phyloP scores from a whole-genome alignment of 2,113 vertebrate species.

The Syngnathoides biaculeatus region DNA sequence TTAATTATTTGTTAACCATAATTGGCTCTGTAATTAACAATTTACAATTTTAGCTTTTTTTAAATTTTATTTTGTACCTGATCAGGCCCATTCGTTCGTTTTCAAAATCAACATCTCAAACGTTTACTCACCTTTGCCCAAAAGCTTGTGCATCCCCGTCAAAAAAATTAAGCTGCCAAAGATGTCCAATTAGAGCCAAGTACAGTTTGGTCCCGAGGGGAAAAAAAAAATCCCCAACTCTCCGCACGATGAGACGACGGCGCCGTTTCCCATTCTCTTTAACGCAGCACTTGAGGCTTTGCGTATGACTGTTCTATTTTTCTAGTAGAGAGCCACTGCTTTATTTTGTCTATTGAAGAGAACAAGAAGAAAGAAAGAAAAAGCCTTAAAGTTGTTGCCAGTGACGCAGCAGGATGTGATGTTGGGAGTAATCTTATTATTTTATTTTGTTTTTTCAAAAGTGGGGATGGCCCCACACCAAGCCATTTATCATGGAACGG shows the following conservation, averaged over 20 bases:
- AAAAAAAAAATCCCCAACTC: background rate
- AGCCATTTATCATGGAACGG: constrained; percentile 3
- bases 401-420: background rate
- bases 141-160: background rate
- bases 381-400: background rate
- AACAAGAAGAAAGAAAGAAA: background rate
- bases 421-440: background rate
- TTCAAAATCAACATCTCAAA: background rate
- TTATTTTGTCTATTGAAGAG: constrained; percentile 7
- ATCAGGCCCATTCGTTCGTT: background rate
- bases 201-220: background rate
- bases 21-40: background rate
- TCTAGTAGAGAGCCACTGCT: constrained; percentile 41
- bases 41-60: background rate
- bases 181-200: constrained; percentile 3
- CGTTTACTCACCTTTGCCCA: background rate
- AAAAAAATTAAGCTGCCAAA: constrained; percentile 3
- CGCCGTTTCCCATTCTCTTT: constrained; percentile 2
- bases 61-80: background rate
- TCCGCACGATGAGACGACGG: background rate
- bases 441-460: background rate
- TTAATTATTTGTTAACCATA: background rate
- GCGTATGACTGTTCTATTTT: constrained; percentile 72
- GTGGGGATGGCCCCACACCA: constrained; percentile 1
- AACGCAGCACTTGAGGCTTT: constrained; percentile 59